phyloP scores from a whole-genome alignment of 1,140 invertebrate species.

The Tetranychus cinnabarinus region DNA sequence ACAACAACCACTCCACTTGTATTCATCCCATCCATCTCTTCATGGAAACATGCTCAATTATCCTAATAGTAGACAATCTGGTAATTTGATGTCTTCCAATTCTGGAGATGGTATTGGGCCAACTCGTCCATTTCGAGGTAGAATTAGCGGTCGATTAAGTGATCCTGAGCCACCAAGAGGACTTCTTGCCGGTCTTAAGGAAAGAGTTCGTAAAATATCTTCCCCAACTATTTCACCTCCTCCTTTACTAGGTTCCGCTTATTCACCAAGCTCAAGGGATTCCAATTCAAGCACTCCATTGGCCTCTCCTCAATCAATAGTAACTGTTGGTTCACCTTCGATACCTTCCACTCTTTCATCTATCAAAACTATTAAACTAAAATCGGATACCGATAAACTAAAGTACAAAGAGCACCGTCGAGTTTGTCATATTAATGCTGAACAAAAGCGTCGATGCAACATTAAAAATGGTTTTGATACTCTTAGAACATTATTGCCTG shows the following conservation, averaged over 20 bases:
- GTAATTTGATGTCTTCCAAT: too few species aligned
- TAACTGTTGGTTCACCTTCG: not conserved
- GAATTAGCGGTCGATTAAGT: too few species aligned
- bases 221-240: not conserved
- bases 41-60: too few species aligned
- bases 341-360: not conserved
- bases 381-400: not conserved
- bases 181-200: too few species aligned
- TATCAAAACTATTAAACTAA: not conserved
- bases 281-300: not conserved
- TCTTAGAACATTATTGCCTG: constrained; percentile 70
- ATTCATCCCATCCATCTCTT: too few species aligned
- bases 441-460: constrained; percentile 88
- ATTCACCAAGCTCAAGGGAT: not conserved
- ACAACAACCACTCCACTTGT: not conserved
- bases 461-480: constrained; percentile 94
- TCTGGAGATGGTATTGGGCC: too few species aligned
- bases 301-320: not conserved
- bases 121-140: too few species aligned
- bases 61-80: too few species aligned
- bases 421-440: constrained; percentile 70
- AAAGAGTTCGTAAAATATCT: not conserved
- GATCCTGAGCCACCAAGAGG: too few species aligned
- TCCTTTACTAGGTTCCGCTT: not conserved
- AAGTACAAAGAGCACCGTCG: constrained; percentile 22